Base-by-base conservation (phyloP, 2,113 vertebrate species). In the Scytalopus superciliaris region DNA sequence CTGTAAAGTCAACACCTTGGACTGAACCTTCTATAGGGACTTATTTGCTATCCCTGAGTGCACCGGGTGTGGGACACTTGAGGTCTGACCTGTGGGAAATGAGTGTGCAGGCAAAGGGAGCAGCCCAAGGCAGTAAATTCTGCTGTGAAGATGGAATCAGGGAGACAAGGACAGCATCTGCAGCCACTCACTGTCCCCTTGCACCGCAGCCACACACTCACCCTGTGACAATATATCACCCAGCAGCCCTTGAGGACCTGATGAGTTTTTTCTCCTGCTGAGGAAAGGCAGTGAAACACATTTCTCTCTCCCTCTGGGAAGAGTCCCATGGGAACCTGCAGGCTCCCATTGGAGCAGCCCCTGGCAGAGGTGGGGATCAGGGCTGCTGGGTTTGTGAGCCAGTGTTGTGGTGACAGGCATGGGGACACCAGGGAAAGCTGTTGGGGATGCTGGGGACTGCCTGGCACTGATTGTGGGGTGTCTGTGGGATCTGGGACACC, bases 381-480 rank as follows among this genome's bases (percentile, higher is more conserved):
- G n/a, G 18, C 10, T 59, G 44, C 59, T 52, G 68, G 30, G 16
- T 66, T 60, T 39, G 50, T 44, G 55, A 63, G 13, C 28, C 52
- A 31, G n/a, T 18, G 35, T 23, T 1, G 0, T 30, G 50, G 31
- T 74, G 78, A 40, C 35, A 70, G 25, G 19, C 33, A 11, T 8
- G 33, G 70, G 21, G 31, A 53, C 62, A 15, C 39, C 1, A 3
- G 42, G 35, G 50, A 33, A 10, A 64, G 49, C 39, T 6, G 10
- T 19, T 22, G 81, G 87, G 64, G 44, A 25, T 52, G 45, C 16
- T 70, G 55, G 21, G 72, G 22, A 16, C 2, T 1, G 5, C 16
- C 37, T 0, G 10, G 16, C 1, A 3, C 52, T n/a, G 10, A 12
- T 14, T 16, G 42, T 0, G 0, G 5, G 23, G 12, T 3, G 10